Evolutionary conservation across 2,797 vertebrate species (phyloP).

Genomic region (Garrulus glandarius): DNA sequence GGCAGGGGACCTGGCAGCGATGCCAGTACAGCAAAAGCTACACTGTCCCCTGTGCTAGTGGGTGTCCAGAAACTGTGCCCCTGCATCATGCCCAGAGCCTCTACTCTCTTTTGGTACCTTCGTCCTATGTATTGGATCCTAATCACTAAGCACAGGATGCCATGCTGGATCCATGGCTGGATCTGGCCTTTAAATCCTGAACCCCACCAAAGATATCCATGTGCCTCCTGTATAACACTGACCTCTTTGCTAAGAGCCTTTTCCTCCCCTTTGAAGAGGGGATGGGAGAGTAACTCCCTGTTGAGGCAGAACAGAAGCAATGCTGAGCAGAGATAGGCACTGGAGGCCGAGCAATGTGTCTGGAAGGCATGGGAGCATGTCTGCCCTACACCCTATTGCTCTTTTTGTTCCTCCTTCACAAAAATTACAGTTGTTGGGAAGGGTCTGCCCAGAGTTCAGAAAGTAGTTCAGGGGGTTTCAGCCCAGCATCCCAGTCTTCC

Average conservation of each 20-base stretch:
- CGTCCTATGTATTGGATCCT: background rate
- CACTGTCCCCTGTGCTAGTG: background rate
- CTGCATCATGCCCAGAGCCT: background rate
- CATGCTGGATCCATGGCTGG: fast-evolving
- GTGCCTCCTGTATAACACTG: background rate
- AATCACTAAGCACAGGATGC: background rate
- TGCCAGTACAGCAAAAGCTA: fast-evolving
- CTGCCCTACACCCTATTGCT: background rate
- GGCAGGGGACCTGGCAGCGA: background rate
- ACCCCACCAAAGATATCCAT: fast-evolving
- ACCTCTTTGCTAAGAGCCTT: background rate
- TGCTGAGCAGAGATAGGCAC: background rate
- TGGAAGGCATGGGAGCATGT: background rate
- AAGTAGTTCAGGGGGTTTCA: slow-evolving; percentile 1
- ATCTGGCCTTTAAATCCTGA: background rate
- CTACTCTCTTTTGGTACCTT: background rate
- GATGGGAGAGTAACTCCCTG: background rate
- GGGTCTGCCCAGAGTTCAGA: background rate
- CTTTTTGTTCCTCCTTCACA: background rate
- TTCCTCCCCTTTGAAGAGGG: background rate
- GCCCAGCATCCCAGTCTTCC: background rate
- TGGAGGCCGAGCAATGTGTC: fast-evolving
- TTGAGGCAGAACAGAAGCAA: background rate
- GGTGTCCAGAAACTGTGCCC: background rate
- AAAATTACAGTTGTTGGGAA: background rate